Percentiles rank a stretch among this genome's conserved stretches.
Conservation (phyloP, 2,113 vertebrate genomes). For the Salvelinus alpinus region DNA sequence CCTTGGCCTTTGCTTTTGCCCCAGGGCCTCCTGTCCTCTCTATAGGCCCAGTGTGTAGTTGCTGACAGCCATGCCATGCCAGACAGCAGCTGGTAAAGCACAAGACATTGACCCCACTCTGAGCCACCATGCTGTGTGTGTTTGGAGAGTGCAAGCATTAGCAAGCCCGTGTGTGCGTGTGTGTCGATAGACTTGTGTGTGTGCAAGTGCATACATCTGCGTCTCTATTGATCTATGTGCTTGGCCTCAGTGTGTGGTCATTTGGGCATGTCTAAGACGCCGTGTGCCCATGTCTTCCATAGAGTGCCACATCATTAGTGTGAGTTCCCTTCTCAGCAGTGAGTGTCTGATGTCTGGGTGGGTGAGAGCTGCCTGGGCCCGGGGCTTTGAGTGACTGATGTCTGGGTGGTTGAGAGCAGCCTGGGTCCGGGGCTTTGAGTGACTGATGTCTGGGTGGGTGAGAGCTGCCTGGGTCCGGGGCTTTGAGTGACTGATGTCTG, state of each 20-base stretch:
- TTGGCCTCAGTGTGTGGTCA: neutral
- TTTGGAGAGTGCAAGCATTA: neutral
- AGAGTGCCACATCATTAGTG: neutral
- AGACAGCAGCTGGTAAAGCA: slow-evolving; percentile 68
- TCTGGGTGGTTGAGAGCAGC: too few relatives aligned
- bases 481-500: too few relatives aligned
- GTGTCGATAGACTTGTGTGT: too few relatives aligned
- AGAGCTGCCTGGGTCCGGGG: too few relatives aligned
- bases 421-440: too few relatives aligned
- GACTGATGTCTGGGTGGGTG: too few relatives aligned
- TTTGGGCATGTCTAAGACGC: neutral
- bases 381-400: too few relatives aligned
- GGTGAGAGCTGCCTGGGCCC: neutral
- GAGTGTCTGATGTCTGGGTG: slow-evolving; percentile 6
- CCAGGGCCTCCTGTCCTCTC: slow-evolving; percentile 21
- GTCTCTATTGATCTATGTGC: neutral
- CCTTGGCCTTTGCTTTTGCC: neutral
- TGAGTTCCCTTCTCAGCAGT: neutral
- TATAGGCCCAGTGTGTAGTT: slow-evolving; percentile 40
- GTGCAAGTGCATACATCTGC: neutral
- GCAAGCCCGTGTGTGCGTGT: neutral
- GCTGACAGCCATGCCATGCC: slow-evolving; percentile 63
- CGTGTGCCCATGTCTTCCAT: slow-evolving; percentile 18
- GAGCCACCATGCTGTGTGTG: slow-evolving; percentile 29
- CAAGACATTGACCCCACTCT: slow-evolving; percentile 41